Base-by-base conservation (phyloP, 2,113 vertebrate genomes). In the Ramphastos sulfuratus region DNA sequence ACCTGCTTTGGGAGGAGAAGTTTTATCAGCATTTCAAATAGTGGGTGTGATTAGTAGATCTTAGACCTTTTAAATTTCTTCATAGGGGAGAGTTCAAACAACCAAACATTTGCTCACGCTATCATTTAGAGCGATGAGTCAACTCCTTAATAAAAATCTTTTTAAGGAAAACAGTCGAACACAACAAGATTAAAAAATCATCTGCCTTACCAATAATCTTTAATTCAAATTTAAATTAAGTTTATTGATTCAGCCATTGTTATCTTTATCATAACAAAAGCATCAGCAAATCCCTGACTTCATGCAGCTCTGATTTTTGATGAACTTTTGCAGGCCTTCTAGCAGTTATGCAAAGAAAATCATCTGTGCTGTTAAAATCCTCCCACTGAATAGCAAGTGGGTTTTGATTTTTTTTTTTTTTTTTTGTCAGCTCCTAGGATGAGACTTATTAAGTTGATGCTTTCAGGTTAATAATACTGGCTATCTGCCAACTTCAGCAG, bases 401-500 rank as follows among this genome's bases (percentile, higher is more conserved):
- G 33, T 58, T 95, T 88, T 46, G 70, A 42, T 67, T 70, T 95
- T 64, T 15, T n/a, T 39, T 33, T 31, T 12, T 0, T 17, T 25
- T 44, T 54, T 60, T 66, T 71, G 80, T 64, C 33, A 17, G 39
- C 92, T 91, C 78, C 67, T 71, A 90, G 69, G 79, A 92, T 94
- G 69, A 91, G 85, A 83, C 21, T 92, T 94, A 75, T 9, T 54
- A 77, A 87, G 79, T 75, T 85, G 93, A 83, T 91, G 79, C 76
- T 92, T 96, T 95, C 85, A 94, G 91, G 80, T 95, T 96, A 89
- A 91, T 88, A 86, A 90, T 86, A 54, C 58, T 95, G 82, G 85
- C 82, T 93, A 67, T 33, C 67, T 91, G 85, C 81, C 89, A 94
- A 37, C 39, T 30, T 33, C 21, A 89, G 85, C 85, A 87, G 72